Percentiles rank a stretch among this genome's conserved stretches.
Conservation (phyloP, 2,113 vertebrate species). For the Hippoglossus stenolepis region DNA sequence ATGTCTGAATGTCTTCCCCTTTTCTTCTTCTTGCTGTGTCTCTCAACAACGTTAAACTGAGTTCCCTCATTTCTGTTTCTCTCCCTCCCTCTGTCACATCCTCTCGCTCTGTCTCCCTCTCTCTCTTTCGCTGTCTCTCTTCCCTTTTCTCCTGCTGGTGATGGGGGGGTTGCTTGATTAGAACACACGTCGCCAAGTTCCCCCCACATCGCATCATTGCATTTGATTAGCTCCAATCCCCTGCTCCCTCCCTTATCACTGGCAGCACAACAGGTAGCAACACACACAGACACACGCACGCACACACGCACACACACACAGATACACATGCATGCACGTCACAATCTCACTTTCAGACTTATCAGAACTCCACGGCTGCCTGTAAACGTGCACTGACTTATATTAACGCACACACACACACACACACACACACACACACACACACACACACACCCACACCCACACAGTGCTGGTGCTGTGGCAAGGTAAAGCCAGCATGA, state of each 20-base stretch:
- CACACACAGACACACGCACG: constrained; percentile 1
- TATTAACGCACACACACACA: constrained; percentile 15
- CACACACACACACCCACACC: constrained; percentile 6
- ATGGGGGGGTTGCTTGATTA: constrained; percentile 58
- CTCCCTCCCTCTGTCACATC: not conserved
- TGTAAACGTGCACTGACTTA: constrained; percentile 33
- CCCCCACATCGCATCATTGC: constrained; percentile 69
- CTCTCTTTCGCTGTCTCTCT: constrained; percentile 9
- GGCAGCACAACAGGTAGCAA: constrained; percentile 59
- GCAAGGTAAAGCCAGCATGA: constrained; percentile 61
- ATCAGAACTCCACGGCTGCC: constrained; percentile 52
- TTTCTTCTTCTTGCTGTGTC: not conserved
- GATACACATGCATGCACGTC: constrained; percentile 9
- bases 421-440: constrained; percentile 4
- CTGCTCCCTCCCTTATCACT: constrained; percentile 60
- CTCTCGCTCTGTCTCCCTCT: not conserved
- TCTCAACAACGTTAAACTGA: not conserved
- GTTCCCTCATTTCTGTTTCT: not conserved
- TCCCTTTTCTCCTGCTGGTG: constrained; percentile 33
- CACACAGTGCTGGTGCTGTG: constrained; percentile 23
- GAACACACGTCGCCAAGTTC: constrained; percentile 52
- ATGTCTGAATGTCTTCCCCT: not conserved
- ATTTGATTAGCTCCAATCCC: constrained; percentile 74
- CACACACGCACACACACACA: constrained; percentile 1
- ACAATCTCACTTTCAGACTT: constrained; percentile 51